Evolutionary conservation across 2,113 vertebrate species (phyloP).

Genomic region (Naja naja): DNA sequence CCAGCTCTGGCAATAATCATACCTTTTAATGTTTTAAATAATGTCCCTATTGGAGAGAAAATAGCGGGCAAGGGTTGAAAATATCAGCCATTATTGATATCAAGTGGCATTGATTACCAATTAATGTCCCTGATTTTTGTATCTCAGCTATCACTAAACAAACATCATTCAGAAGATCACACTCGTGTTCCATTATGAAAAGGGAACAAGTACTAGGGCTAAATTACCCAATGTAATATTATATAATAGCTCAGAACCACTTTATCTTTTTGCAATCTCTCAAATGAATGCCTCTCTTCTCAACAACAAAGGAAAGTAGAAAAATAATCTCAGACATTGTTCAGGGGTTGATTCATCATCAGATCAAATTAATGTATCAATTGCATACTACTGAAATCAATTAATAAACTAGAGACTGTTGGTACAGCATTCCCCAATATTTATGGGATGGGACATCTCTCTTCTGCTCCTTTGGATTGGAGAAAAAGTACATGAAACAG

Average conservation of each 20-base stretch:
- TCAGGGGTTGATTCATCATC: neutral
- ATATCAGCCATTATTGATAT: neutral
- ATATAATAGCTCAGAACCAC: neutral
- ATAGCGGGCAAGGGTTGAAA: neutral
- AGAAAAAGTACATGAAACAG: neutral
- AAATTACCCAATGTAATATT: too few relatives aligned
- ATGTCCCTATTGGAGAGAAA: neutral
- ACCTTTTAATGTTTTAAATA: constrained; percentile 19
- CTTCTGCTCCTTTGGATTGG: neutral
- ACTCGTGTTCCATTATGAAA: too few relatives aligned
- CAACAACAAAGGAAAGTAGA: neutral
- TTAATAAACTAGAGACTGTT: neutral
- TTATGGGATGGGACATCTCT: neutral
- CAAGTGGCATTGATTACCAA: neutral
- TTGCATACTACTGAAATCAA: neutral
- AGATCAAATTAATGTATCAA: neutral
- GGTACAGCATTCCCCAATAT: neutral
- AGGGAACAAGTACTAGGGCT: neutral
- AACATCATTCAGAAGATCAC: neutral
- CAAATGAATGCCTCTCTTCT: neutral
- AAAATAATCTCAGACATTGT: neutral
- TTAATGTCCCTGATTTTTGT: neutral
- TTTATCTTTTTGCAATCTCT: neutral
- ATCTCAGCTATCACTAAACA: neutral
- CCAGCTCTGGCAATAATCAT: constrained; percentile 7